phyloP scores from a whole-genome alignment of 2,113 vertebrate species.

The Paratilapia polleni region DNA sequence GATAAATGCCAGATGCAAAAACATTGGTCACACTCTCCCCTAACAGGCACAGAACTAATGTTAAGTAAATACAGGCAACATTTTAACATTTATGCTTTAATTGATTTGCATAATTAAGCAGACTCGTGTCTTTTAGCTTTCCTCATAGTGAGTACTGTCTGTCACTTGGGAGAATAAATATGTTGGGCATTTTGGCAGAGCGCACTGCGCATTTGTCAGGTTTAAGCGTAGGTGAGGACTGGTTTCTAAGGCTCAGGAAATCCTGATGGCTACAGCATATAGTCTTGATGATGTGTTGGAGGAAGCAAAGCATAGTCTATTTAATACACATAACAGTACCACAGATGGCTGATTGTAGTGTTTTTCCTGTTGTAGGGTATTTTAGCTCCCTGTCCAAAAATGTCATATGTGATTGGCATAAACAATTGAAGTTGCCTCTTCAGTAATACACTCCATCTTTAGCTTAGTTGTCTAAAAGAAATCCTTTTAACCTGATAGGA shows the following conservation, averaged over 20 bases:
- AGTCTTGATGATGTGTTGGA: conserved; percentile 17
- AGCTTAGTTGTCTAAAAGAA: not conserved
- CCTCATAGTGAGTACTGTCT: not conserved
- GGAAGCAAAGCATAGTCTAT: not conserved
- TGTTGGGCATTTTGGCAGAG: conserved; percentile 20
- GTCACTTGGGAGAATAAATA: conserved; percentile 9
- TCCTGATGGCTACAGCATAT: conserved; percentile 7
- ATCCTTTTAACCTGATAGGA: not conserved
- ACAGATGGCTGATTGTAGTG: not conserved
- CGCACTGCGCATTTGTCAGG: conserved; percentile 26
- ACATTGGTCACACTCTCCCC: not conserved
- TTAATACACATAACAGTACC: not conserved
- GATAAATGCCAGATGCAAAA: not conserved
- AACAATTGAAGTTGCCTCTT: not conserved
- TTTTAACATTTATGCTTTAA: not conserved
- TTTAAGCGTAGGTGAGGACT: conserved; percentile 35
- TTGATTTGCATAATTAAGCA: not conserved
- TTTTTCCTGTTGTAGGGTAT: not conserved
- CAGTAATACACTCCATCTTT: not conserved
- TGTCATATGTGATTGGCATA: not conserved
- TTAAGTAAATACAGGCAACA: not conserved
- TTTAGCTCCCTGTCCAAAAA: not conserved
- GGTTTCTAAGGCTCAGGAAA: conserved; percentile 27
- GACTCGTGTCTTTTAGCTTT: not conserved
- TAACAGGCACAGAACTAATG: not conserved